Base-by-base conservation (phyloP, 2,888 invertebrate species). In the Flexamia atlantica region DNA sequence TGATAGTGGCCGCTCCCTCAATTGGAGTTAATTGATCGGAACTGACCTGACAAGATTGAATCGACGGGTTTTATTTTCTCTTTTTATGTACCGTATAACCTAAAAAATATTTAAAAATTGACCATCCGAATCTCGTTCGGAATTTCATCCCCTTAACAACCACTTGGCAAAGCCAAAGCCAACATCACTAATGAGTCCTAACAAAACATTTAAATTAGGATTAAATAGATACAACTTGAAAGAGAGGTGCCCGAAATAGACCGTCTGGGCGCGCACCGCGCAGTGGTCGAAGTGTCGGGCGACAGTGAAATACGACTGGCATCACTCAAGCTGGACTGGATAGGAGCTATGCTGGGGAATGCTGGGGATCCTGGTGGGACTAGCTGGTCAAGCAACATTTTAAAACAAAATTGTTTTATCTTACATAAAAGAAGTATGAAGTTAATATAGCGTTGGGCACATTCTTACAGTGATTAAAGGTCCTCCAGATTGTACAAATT, bases 21-120 rank as follows among this genome's bases (percentile, higher is more conserved):
- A 57, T 23, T 57, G 57, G 23, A 57, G 57, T 57, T 57, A 57
- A 57, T 57, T 57, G 57, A 57, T 57, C 12, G 57, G 57, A 57
- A 57, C 23, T 20, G 23, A 57, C 23, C 57, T 20, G 57, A n/a
- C 23, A n/a, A 57, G 23, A 57, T 57, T 57, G 57, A 23, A 20
- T 20, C n/a, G 23, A 57, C 57, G 3, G 23, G 20, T 23, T 23
- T 3, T 23, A 57, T 23, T 57, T 57, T 57, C 12, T 4, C 36
- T n/a, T n/a, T n/a, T n/a, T n/a, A n/a, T n/a, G n/a, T n/a, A n/a
- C n/a, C n/a, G n/a, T n/a, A n/a, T n/a, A n/a, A n/a, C n/a, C n/a
- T n/a, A n/a, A n/a, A n/a, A n/a, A n/a, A n/a, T n/a, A n/a, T n/a
- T n/a, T n/a, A n/a, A n/a, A n/a, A n/a, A n/a, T n/a, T n/a, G n/a